Base-by-base conservation (phyloP, 2,113 vertebrate genomes). In the Amblyornis subalaris region DNA sequence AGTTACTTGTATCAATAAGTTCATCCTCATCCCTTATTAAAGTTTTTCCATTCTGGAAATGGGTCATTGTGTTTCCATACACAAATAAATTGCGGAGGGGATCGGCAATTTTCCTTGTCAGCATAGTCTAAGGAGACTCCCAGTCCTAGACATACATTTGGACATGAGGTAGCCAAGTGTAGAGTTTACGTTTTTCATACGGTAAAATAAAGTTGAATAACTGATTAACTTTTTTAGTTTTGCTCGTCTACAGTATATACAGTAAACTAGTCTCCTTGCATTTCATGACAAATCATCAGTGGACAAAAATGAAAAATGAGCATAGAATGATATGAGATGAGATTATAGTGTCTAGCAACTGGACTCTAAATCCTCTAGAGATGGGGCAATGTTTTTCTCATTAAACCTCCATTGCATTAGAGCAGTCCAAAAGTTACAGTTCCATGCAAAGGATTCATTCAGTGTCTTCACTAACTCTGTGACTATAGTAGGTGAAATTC, bases 1-100 rank as follows among this genome's bases (percentile, higher is more conserved):
- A 72, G 57, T 89, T 94, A 60, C 67, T 90, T 88, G 25, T 82
- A 71, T 94, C 93, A 88, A 24, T 84, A 95, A 93, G 48, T 94
- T 85, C 82, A 90, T 90, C 76, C 76, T 83, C 85, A 71, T 78
- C 58, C 38, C 44, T 73, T 74, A 66, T 96, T 95, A 84, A 65
- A 45, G 33, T 47, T 85, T 92, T 96, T 97, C 64, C 48, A 35
- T 88, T 72, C 86, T 85, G 48, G 79, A 93, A 80, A 88, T 62
- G 67, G 60, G 78, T 85, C 90, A 82, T 6, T 35, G 48, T 95
- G 71, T 78, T 95, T 95, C 90, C 26, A 14, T 60, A 80, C 53
- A 92, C 86, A 92, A 88, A 75, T 35, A 86, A 75, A 88, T 82
- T 93, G 51, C 47, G 53, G 84, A 71, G 35, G 47, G 23, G 18